Conservation (phyloP, 2,113 vertebrate species). For the Tetrax tetrax region DNA sequence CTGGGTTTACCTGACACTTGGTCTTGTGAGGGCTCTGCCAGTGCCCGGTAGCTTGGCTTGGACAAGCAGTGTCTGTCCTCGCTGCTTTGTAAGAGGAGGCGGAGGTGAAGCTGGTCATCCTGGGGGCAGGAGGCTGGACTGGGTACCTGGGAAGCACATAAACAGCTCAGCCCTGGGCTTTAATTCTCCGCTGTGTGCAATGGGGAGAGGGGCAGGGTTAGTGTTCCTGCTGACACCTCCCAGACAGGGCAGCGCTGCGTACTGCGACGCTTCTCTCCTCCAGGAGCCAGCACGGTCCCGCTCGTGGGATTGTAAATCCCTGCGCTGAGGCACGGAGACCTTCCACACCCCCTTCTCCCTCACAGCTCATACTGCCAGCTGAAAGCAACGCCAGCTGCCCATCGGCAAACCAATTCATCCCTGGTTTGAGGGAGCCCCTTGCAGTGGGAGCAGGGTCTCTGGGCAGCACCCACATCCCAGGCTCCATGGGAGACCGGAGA, state of each 20-base stretch:
- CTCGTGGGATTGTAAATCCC: neutral
- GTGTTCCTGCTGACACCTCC: neutral
- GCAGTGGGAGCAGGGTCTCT: neutral
- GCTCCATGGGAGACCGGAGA: neutral
- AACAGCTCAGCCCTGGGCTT: neutral
- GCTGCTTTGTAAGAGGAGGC: neutral
- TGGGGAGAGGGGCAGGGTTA: accelerated
- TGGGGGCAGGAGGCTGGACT: neutral
- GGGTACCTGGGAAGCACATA: neutral
- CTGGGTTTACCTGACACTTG: neutral
- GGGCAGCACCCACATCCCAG: neutral
- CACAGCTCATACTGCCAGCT: neutral
- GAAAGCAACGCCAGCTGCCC: neutral
- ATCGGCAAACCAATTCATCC: neutral
- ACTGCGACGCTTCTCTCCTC: neutral
- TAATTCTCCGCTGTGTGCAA: neutral
- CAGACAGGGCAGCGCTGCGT: neutral
- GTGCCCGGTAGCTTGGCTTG: neutral
- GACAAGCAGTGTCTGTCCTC: neutral
- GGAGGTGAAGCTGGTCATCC: neutral
- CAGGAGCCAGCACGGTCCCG: accelerated
- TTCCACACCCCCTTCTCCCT: neutral
- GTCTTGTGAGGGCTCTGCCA: neutral
- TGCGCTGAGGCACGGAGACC: neutral
- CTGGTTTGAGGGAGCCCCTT: neutral